Evolutionary conservation across 2,797 vertebrate species (phyloP), one percentile per base, ranked within the genome.

Genomic region (Natrix natrix): DNA sequence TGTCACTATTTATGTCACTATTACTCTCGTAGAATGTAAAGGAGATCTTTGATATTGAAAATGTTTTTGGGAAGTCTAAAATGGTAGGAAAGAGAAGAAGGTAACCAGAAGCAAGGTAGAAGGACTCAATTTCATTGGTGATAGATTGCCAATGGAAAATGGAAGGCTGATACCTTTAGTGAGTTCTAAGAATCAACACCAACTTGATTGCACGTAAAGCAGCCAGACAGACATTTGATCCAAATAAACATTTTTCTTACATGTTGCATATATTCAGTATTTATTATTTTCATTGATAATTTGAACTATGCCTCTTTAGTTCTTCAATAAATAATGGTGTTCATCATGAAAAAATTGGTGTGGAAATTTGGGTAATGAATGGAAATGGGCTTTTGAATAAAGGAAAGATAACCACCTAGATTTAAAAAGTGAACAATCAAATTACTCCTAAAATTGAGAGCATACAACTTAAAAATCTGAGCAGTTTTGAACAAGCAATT

Each of bases 401-500:
- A 93, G 87, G 22, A 87, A 91, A 59, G n/a, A 91, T 61, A n/a
- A 54, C 90, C 43, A 88, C n/a, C 26, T 88, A 55, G 56, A 91
- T 93, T 93, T 63, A 88, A 90, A 86, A 93, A 89, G 92, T 63
- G 90, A 91, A 78, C 78, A 69, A 91, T 57, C 32, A 37, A 37
- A 37, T 88, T 91, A 86, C 83, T 52, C 22, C 20, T 87, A 83
- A 83, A 91, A 78, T 78, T 89, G 87, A 89, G 11, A 66, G 52
- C 88, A 14, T 3, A 54, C 61, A 90, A 93, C 54, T 28, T 8
- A n/a, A 22, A 89, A 16, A 57, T 16, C 91, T 78, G 63, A n/a
- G 28, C 12, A 3, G 26, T 3, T 28, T 43, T 57, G 54, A 43
- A 55, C 16, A 8, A 86, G 57, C 6, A 60, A 92, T 37, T 28